A percentile compares a stretch with the other conserved stretches of the same genome.
These are phyloP conservation scores for Microchrysa polita DNA, from an alignment of 2,888 invertebrate genomes.

Conservation along the genomic window DNA sequence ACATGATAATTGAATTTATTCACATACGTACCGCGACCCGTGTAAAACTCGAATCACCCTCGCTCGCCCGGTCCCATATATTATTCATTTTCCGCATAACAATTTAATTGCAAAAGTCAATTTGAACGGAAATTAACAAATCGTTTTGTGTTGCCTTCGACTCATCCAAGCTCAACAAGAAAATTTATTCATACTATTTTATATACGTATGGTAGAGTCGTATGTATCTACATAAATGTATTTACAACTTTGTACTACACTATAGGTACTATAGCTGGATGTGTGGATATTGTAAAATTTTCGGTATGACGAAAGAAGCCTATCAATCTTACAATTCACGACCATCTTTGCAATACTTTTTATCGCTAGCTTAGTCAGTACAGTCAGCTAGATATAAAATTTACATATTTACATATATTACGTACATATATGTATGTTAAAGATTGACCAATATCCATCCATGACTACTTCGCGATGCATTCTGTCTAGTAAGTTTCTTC, in stretches of 20 bases:
- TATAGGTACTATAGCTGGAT: background rate
- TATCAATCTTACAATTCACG: slow-evolving; percentile 31
- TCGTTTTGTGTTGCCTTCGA: slow-evolving; percentile 19
- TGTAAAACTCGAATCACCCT: too few relatives aligned
- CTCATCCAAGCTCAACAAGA: background rate
- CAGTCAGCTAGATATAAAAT: too few relatives aligned
- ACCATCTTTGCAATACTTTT: slow-evolving; percentile 30
- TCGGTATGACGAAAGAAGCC: slow-evolving; percentile 23
- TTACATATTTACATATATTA: too few relatives aligned
- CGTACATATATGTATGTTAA: too few relatives aligned
- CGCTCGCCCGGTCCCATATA: too few relatives aligned
- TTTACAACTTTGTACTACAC: background rate
- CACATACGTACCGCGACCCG: too few relatives aligned
- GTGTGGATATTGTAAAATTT: background rate
- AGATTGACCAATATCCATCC: too few relatives aligned
- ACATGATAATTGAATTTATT: too few relatives aligned
- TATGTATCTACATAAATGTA: background rate
- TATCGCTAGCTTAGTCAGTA: background rate
- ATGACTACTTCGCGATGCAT: background rate
- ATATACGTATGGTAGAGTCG: too few relatives aligned
- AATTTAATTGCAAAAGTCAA: slow-evolving; percentile 11
- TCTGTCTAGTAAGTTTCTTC: background rate
- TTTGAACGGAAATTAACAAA: slow-evolving; percentile 42
- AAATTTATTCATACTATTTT: too few relatives aligned
- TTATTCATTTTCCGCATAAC: too few relatives aligned